These are phyloP conservation scores for Thripadectes ignobilis DNA, from an alignment of 2,797 vertebrate genomes.

Conservation along the genomic window DNA sequence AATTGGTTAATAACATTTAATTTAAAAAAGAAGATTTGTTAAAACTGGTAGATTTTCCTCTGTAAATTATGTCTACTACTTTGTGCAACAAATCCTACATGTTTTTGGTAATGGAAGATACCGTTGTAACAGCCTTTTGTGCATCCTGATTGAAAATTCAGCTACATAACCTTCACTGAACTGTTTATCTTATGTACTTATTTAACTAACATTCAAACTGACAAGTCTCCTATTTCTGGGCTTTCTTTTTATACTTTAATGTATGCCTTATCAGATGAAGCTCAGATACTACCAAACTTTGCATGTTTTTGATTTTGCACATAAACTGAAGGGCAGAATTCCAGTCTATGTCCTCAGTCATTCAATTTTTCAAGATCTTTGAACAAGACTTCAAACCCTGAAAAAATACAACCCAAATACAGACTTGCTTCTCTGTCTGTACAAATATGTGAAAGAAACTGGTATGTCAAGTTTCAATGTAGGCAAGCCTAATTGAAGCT, in stretches of 20 bases:
- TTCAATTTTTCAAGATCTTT: slow-evolving; percentile 80
- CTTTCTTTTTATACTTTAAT: slow-evolving; percentile 80
- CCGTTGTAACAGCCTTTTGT: slow-evolving; percentile 60
- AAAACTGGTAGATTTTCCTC: slow-evolving; percentile 17
- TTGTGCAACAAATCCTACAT: slow-evolving; percentile 57
- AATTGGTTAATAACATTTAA: neutral
- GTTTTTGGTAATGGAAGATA: slow-evolving; percentile 55
- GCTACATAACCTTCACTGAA: slow-evolving; percentile 81
- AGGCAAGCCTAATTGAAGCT: slow-evolving; percentile 78
- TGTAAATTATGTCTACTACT: slow-evolving; percentile 23
- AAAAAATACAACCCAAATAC: slow-evolving; percentile 81
- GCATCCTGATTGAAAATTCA: slow-evolving; percentile 79
- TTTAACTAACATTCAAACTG: slow-evolving; percentile 86
- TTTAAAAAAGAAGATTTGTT: neutral
- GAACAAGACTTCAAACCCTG: slow-evolving; percentile 83
- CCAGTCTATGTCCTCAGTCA: slow-evolving; percentile 80
- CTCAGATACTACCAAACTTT: slow-evolving; percentile 81
- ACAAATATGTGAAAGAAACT: slow-evolving; percentile 80
- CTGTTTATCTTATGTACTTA: slow-evolving; percentile 84
- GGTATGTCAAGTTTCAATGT: slow-evolving; percentile 74
- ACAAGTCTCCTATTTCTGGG: slow-evolving; percentile 80
- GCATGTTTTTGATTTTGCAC: slow-evolving; percentile 84
- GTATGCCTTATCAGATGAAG: slow-evolving; percentile 78
- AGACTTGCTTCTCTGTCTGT: slow-evolving; percentile 76
- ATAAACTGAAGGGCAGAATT: slow-evolving; percentile 84